Percentiles rank a stretch among this genome's conserved stretches.
These are phyloP conservation scores for Pogoniulus pusillus DNA, from an alignment of 2,797 vertebrate genomes.

Conservation along the genomic window DNA sequence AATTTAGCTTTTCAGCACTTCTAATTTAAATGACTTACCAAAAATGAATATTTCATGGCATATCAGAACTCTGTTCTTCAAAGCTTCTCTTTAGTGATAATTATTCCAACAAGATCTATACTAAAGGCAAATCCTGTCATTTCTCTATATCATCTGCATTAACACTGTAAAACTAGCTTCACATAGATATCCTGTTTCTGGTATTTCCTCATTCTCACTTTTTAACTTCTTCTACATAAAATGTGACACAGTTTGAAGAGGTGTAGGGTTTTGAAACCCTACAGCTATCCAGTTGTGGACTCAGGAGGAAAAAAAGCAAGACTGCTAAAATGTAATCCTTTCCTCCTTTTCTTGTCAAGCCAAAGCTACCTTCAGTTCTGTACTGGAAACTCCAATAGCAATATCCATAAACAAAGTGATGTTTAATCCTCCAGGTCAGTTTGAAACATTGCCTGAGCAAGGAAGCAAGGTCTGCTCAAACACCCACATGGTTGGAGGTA, in stretches of 20 bases:
- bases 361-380: neutral
- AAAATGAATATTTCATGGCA: slow-evolving; percentile 32
- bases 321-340: neutral
- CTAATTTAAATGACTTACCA: slow-evolving; percentile 21
- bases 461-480: neutral
- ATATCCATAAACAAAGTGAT: neutral
- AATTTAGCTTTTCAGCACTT: slow-evolving; percentile 19
- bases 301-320: neutral
- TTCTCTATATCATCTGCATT: neutral
- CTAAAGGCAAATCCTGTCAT: neutral
- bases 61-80: neutral
- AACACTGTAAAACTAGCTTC: neutral
- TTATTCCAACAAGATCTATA: slow-evolving; percentile 30
- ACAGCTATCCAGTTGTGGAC: neutral
- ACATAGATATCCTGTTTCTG: neutral
- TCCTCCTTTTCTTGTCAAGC: neutral
- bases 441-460: neutral
- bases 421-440: neutral
- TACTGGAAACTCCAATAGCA: neutral
- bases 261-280: neutral
- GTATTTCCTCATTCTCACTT: slow-evolving; percentile 1
- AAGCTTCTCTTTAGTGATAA: slow-evolving; percentile 18
- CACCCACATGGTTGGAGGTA: neutral
- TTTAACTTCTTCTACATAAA: neutral
- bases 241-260: neutral